phyloP scores from a whole-genome alignment of 2,888 invertebrate species.

The Eilema depressum region DNA sequence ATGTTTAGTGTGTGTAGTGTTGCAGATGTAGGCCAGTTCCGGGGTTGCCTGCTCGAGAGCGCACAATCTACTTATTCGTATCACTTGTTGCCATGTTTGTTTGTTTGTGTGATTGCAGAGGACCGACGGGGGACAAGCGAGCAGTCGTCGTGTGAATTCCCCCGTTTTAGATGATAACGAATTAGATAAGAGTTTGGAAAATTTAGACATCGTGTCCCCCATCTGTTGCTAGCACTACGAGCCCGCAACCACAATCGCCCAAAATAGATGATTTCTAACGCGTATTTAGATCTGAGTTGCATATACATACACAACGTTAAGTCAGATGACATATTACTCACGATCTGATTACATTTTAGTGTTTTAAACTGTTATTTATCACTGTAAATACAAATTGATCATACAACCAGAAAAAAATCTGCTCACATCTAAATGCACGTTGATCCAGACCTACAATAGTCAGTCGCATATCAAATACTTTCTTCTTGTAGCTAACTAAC shows the following conservation, averaged over 20 bases:
- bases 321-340: slow-evolving; percentile 19
- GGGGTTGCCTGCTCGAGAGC: slow-evolving; percentile 72
- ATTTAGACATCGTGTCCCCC: slow-evolving; percentile 61
- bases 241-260: slow-evolving; percentile 47
- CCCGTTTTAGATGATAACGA: slow-evolving; percentile 70
- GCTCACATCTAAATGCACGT: slow-evolving; percentile 46
- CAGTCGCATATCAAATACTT: slow-evolving; percentile 54
- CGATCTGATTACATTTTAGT: slow-evolving; percentile 41
- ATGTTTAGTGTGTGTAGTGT: slow-evolving; percentile 82
- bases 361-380: slow-evolving; percentile 33
- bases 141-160: slow-evolving; percentile 66
- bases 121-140: slow-evolving; percentile 59
- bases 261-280: slow-evolving; percentile 50
- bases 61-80: slow-evolving; percentile 53
- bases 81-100: slow-evolving; percentile 82
- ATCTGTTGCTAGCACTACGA: slow-evolving; percentile 40
- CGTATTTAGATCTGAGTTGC: slow-evolving; percentile 41
- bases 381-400: slow-evolving; percentile 37
- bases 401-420: slow-evolving; percentile 15
- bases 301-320: slow-evolving; percentile 8
- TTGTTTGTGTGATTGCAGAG: slow-evolving; percentile 84
- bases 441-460: slow-evolving; percentile 34
- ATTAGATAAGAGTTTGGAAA: slow-evolving; percentile 54
- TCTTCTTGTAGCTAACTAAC: slow-evolving; percentile 74
- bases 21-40: slow-evolving; percentile 81